Conservation (phyloP, 2,888 invertebrate genomes). For the Ecdyonurus torrentis region DNA sequence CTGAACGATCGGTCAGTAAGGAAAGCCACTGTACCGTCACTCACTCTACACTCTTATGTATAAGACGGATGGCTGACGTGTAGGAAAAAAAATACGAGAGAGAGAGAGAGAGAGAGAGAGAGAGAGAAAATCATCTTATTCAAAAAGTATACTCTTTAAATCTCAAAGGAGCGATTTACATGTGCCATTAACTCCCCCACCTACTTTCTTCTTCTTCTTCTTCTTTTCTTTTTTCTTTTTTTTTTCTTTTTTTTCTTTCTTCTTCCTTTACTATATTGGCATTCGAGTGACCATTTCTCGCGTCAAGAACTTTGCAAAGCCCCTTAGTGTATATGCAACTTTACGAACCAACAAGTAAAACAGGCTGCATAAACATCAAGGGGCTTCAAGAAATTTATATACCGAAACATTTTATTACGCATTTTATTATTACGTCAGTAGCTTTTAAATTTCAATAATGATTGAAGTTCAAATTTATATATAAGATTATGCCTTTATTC, state of each 20-base stretch:
- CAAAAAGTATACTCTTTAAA: not conserved
- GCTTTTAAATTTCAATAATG: too few relatives aligned
- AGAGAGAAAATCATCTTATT: conserved; percentile 1
- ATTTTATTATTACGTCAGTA: too few relatives aligned
- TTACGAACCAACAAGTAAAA: not conserved
- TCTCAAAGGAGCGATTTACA: conserved; percentile 3
- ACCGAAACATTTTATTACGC: too few relatives aligned
- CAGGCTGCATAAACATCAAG: not conserved
- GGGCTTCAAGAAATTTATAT: not conserved
- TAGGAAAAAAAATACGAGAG: too few relatives aligned
- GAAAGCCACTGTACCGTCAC: not conserved
- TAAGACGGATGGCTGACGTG: conserved; percentile 1
- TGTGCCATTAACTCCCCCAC: not conserved
- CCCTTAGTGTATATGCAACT: not conserved
- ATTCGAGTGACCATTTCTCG: not conserved
- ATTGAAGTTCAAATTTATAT: too few relatives aligned
- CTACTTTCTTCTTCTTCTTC: too few relatives aligned
- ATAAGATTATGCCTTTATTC: too few relatives aligned
- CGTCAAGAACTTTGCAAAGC: not conserved
- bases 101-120: not conserved
- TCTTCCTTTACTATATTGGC: not conserved
- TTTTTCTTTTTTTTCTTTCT: not conserved
- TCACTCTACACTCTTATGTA: not conserved
- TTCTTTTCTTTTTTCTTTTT: too few relatives aligned
- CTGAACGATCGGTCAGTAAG: not conserved